Evolutionary conservation across 2,888 invertebrate genomes (phyloP).

Genomic region (Drosophila cracens): DNA sequence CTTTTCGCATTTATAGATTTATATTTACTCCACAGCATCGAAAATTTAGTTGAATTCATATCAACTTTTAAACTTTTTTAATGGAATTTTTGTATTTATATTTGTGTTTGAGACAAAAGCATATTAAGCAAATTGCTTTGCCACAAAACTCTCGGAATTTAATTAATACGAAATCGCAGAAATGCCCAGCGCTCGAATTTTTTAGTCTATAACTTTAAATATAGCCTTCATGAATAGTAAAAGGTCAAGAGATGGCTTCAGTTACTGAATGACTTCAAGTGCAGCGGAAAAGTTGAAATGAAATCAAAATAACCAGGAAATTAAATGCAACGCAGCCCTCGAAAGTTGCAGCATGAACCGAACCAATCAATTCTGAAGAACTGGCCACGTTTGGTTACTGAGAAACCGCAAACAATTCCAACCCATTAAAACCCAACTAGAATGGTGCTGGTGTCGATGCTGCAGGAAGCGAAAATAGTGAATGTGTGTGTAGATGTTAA

Average conservation of each 20-base stretch:
- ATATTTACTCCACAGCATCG: background rate
- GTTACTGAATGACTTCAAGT: background rate
- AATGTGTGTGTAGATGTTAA: conserved; percentile 20
- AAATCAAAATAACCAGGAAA: conserved; percentile 20
- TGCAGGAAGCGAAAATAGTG: background rate
- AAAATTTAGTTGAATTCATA: background rate
- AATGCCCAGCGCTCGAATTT: background rate
- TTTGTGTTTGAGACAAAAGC: background rate
- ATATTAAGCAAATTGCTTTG: background rate
- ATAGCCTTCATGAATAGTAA: background rate
- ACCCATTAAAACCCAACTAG: conserved; percentile 5
- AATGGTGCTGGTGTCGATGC: background rate
- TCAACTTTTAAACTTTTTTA: background rate
- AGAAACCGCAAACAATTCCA: conserved; percentile 21
- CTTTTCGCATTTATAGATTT: background rate
- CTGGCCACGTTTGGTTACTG: conserved; percentile 4
- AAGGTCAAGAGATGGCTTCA: background rate
- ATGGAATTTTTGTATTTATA: background rate
- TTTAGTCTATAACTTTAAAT: background rate
- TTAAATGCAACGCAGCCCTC: conserved; percentile 18
- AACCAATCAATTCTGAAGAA: conserved; percentile 7
- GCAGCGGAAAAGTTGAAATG: conserved; percentile 3
- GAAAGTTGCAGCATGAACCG: conserved; percentile 5
- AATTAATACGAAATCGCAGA: background rate
- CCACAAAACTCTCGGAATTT: background rate